Percentiles rank a stretch among this genome's conserved stretches.
Evolutionary conservation across 2,888 invertebrate species (phyloP).

Genomic region (Ecdyonurus torrentis): DNA sequence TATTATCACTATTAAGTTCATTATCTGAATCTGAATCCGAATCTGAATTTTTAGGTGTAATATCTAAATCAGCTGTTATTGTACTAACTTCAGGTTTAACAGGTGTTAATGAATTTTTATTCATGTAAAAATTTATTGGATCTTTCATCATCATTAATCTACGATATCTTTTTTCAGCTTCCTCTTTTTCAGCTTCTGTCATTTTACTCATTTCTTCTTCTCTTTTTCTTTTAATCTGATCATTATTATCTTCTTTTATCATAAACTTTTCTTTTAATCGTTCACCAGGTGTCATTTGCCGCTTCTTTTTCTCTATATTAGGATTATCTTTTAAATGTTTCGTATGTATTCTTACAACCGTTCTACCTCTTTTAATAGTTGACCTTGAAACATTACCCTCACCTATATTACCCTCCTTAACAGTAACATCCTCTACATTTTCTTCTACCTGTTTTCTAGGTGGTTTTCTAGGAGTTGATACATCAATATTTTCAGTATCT

Average conservation of each 20-base stretch:
- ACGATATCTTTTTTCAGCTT: slow-evolving; percentile 16
- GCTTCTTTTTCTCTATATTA: slow-evolving; percentile 26
- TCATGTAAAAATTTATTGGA: too few relatives aligned
- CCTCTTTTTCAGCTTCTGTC: neutral
- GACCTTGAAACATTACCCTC: slow-evolving; percentile 32
- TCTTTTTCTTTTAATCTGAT: neutral
- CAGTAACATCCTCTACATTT: slow-evolving; percentile 14
- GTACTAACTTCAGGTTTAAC: neutral
- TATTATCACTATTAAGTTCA: neutral
- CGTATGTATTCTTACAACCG: slow-evolving; percentile 57
- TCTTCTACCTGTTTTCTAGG: slow-evolving; percentile 14
- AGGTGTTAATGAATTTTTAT: too few relatives aligned
- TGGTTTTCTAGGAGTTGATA: slow-evolving; percentile 36
- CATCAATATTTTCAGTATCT: slow-evolving; percentile 74
- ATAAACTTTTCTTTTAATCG: slow-evolving; percentile 57
- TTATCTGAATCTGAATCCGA: neutral
- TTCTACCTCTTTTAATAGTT: slow-evolving; percentile 52
- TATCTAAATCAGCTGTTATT: neutral
- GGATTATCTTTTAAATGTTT: slow-evolving; percentile 20
- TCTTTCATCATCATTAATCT: neutral
- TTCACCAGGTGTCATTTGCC: slow-evolving; percentile 52
- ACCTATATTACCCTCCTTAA: slow-evolving; percentile 29
- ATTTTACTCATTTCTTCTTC: slow-evolving; percentile 8
- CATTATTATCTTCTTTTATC: slow-evolving; percentile 35
- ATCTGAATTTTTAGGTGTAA: neutral